Evolutionary conservation across 2,113 vertebrate species (phyloP).

Genomic region (Grammatotria lemairii): DNA sequence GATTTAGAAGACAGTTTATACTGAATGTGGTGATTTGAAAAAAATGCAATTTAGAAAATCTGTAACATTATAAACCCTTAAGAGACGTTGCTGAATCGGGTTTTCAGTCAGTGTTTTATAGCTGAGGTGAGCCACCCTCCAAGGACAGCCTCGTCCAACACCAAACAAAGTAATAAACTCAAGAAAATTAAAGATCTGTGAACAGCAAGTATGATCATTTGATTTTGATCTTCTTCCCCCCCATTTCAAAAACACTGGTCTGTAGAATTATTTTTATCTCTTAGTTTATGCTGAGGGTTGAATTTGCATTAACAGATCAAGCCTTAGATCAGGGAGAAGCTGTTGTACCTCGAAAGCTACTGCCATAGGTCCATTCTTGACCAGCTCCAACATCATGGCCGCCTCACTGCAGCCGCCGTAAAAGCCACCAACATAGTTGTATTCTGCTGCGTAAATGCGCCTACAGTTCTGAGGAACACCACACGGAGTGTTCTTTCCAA

Average conservation of each 20-base stretch:
- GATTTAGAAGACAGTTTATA: neutral
- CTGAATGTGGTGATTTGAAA: neutral
- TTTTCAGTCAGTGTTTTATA: neutral
- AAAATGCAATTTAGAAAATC: neutral
- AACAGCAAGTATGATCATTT: neutral
- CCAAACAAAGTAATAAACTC: neutral
- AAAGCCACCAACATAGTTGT: constrained; percentile 91
- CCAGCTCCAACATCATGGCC: constrained; percentile 87
- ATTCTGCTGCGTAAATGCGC: constrained; percentile 78
- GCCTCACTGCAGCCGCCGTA: constrained; percentile 92
- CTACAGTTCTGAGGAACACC: constrained; percentile 62
- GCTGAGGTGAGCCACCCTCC: neutral
- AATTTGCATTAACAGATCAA: neutral
- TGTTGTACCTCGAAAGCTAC: constrained; percentile 81
- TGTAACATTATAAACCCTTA: neutral
- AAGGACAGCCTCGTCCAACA: neutral
- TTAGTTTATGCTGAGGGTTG: neutral
- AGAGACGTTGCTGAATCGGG: neutral
- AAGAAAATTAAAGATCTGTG: neutral
- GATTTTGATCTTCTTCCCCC: rapidly evolving
- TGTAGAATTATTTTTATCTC: neutral
- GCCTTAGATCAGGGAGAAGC: neutral
- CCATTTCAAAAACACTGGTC: neutral
- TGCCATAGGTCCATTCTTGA: constrained; percentile 79
- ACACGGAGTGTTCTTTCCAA: constrained; percentile 72